These are phyloP conservation scores for Torymus aiolomorphi DNA, from an alignment of 2,888 invertebrate species.

Conservation along the genomic window DNA sequence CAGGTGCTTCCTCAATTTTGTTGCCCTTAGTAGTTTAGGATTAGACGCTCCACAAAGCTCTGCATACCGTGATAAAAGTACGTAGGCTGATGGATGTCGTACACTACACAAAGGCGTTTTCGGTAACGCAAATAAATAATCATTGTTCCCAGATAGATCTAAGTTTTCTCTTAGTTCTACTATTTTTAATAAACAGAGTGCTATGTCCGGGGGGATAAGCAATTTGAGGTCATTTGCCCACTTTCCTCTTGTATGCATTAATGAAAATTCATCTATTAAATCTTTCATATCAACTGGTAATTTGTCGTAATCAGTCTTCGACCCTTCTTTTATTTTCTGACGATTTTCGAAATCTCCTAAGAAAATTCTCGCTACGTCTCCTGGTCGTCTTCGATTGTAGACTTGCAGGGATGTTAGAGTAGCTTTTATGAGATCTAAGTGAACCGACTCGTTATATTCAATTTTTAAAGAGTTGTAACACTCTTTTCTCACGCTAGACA, in stretches of 20 bases:
- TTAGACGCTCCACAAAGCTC: too few species aligned
- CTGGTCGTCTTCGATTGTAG: slow-evolving; percentile 1
- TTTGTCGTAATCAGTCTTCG: neutral
- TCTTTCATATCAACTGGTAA: neutral
- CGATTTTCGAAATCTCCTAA: neutral
- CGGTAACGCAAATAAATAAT: too few species aligned
- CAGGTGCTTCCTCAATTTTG: too few species aligned
- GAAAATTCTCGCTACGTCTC: slow-evolving; percentile 6
- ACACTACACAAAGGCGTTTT: too few species aligned
- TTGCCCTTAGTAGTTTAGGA: too few species aligned
- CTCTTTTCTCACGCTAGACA: neutral
- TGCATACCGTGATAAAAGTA: too few species aligned
- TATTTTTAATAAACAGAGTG: too few species aligned
- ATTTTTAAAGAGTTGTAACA: neutral
- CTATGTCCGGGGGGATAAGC: too few species aligned
- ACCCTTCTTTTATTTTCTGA: neutral
- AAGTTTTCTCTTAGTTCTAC: too few species aligned
- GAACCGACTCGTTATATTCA: neutral
- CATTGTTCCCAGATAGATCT: too few species aligned
- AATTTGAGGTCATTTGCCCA: neutral
- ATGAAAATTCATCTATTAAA: neutral
- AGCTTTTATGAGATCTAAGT: neutral
- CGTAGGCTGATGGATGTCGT: too few species aligned
- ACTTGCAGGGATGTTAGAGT: neutral
- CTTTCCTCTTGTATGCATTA: slow-evolving; percentile 17